Percentiles rank a stretch among this genome's conserved stretches.
Evolutionary conservation across 2,113 vertebrate species (phyloP).

Genomic region (Burhinus oedicnemus): DNA sequence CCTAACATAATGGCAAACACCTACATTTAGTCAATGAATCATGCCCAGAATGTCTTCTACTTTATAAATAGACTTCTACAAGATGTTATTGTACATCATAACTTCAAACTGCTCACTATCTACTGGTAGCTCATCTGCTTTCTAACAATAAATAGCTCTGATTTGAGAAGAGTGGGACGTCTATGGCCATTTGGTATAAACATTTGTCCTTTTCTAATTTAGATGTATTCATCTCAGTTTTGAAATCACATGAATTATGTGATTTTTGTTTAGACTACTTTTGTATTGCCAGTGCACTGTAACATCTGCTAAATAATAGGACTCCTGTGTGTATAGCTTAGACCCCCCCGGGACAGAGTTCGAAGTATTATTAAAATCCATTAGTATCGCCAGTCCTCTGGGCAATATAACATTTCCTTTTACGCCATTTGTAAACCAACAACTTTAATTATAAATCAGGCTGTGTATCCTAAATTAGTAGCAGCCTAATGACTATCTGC

Average conservation of each 20-base stretch:
- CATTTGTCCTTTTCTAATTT: neutral
- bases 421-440: neutral
- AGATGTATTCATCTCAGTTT: neutral
- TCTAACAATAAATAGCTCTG: conserved; percentile 15
- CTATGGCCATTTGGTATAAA: neutral
- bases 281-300: neutral
- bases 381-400: neutral
- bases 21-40: conserved; percentile 23
- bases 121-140: neutral
- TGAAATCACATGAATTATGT: neutral
- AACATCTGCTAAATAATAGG: conserved; percentile 2
- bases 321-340: neutral
- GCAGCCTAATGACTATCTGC: neutral
- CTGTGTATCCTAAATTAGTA: conserved; percentile 6
- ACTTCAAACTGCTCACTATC: neutral
- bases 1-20: conserved; percentile 6
- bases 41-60: neutral
- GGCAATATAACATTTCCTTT: conserved; percentile 1
- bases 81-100: neutral
- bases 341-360: neutral
- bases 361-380: conserved; percentile 8
- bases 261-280: neutral
- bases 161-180: neutral
- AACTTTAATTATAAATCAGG: conserved; percentile 51
- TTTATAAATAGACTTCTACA: conserved; percentile 35